Percentiles rank a stretch among this genome's conserved stretches.
phyloP scores from a whole-genome alignment of 2,888 invertebrate species.

The Teinopalpus imperialis region DNA sequence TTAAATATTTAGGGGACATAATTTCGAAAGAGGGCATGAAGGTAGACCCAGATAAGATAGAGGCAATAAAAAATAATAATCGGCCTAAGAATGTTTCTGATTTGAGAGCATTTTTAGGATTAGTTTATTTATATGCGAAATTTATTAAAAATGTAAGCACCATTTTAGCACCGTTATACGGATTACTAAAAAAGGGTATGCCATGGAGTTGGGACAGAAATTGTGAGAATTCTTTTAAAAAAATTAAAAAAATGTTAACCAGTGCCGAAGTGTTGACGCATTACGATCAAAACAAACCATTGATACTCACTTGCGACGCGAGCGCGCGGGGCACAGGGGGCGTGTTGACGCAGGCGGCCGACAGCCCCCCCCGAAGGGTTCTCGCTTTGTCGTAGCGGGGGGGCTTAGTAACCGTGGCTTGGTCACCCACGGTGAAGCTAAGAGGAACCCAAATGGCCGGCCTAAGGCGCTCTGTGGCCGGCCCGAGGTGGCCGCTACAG shows the following conservation, averaged over 20 bases:
- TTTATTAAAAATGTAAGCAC: background rate
- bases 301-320: background rate
- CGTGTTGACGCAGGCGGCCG: background rate
- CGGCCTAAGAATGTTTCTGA: background rate
- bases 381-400: no score
- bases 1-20: background rate
- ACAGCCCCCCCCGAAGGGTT: no score
- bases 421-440: no score
- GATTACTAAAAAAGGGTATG: background rate
- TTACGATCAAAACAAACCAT: background rate
- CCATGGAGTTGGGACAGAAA: background rate
- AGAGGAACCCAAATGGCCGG: no score
- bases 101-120: no score
- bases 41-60: background rate
- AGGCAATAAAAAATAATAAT: background rate
- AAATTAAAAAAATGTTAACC: conserved; percentile 20
- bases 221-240: conserved; percentile 2
- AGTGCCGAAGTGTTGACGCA: background rate
- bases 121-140: no score
- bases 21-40: background rate
- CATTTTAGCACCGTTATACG: background rate
- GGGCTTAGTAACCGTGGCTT: no score
- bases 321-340: background rate
- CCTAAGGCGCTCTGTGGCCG: no score
- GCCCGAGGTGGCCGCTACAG: no score